Conservation (phyloP, 2,888 invertebrate species). For the Heliconius hortense region DNA sequence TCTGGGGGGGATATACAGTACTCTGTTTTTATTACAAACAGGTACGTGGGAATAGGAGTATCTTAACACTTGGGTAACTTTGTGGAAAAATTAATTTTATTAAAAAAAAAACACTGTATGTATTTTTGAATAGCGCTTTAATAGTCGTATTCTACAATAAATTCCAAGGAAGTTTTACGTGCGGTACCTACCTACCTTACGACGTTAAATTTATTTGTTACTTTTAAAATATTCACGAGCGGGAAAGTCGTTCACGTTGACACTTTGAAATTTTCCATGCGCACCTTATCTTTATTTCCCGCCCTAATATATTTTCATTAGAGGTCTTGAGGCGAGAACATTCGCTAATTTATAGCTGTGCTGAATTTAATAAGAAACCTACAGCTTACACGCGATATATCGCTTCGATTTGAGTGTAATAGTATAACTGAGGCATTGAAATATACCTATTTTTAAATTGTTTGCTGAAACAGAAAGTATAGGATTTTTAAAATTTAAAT, state of each 20-base stretch:
- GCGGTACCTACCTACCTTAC: not conserved
- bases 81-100: not conserved
- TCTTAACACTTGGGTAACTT: no score
- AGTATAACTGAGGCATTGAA: no score
- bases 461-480: no score
- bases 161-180: slow-evolving; percentile 7
- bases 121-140: slow-evolving; percentile 2
- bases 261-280: slow-evolving; percentile 35
- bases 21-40: no score
- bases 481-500: no score
- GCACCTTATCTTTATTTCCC: slow-evolving; percentile 36
- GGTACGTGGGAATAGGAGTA: no score
- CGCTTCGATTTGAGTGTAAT: no score
- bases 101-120: no score
- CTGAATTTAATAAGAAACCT: slow-evolving; percentile 62
- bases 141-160: slow-evolving; percentile 10
- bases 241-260: slow-evolving; percentile 21
- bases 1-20: no score
- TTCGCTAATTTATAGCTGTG: slow-evolving; percentile 62
- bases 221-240: slow-evolving; percentile 26
- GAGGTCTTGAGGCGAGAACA: slow-evolving; percentile 47
- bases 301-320: slow-evolving; percentile 60
- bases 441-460: not conserved
- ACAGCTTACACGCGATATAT: slow-evolving; percentile 23
- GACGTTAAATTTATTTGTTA: slow-evolving; percentile 23